A percentile compares a stretch with the other conserved stretches of the same genome.
These are phyloP conservation scores for Merluccius polli DNA, from an alignment of 2,797 vertebrate species.

Conservation along the genomic window DNA sequence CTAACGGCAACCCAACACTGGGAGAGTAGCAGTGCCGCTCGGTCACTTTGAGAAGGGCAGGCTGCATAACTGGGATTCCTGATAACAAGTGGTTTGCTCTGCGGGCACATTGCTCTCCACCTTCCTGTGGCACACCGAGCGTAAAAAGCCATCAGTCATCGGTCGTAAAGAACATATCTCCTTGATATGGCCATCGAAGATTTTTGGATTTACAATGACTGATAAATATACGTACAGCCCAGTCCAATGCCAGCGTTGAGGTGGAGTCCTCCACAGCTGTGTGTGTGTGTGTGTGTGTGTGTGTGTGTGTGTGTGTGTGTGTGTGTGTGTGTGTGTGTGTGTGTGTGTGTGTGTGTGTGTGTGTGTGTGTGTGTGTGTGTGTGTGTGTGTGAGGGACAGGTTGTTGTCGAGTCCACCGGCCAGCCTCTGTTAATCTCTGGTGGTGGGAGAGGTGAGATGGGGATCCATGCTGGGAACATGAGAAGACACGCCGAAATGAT, in stretches of 20 bases:
- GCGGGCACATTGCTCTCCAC: conserved; percentile 14
- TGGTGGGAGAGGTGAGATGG: conserved; percentile 23
- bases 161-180: background rate
- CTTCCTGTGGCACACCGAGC: background rate
- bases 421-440: conserved; percentile 39
- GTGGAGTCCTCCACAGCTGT: conserved; percentile 32
- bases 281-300: background rate
- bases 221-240: conserved; percentile 46
- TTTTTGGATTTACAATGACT: conserved; percentile 34
- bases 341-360: no score
- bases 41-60: conserved; percentile 8
- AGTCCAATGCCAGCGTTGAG: conserved; percentile 31
- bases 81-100: conserved; percentile 41
- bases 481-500: conserved; percentile 54
- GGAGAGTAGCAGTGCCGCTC: conserved; percentile 39
- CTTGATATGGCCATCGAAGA: background rate
- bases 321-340: no score
- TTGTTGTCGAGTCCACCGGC: conserved; percentile 23
- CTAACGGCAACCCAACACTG: conserved; percentile 45
- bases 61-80: conserved; percentile 37
- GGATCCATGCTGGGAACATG: conserved; percentile 48
- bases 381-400: background rate
- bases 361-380: no score
- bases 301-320: no score
- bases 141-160: background rate